phyloP scores from a whole-genome alignment of 2,797 vertebrate species.

The Argentina silus region DNA sequence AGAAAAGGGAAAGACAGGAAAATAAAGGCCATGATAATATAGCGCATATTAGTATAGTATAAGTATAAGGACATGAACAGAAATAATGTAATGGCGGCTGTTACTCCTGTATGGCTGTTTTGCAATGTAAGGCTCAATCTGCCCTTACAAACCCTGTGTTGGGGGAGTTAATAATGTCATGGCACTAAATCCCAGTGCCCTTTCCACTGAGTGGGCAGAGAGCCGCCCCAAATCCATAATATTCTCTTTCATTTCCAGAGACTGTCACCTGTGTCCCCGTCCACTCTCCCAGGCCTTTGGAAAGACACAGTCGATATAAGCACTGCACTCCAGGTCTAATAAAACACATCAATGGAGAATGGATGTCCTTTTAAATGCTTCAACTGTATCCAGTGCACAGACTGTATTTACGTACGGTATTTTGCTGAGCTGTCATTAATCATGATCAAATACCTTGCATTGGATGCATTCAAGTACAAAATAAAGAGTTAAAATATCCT shows the following conservation, averaged over 20 bases:
- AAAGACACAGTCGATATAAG: conserved; percentile 25
- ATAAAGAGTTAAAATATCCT: not conserved
- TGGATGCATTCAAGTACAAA: not conserved
- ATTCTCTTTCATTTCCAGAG: conserved; percentile 46
- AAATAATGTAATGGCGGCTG: not conserved
- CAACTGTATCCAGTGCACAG: not conserved
- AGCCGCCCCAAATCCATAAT: conserved; percentile 37
- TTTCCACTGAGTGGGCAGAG: conserved; percentile 44
- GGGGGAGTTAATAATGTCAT: conserved; percentile 57
- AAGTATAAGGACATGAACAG: not conserved
- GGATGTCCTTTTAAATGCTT: conserved; percentile 39
- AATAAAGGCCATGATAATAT: not conserved
- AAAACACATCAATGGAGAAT: conserved; percentile 38
- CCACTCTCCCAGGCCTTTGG: conserved; percentile 20
- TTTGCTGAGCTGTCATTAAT: not conserved
- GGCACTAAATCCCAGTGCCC: conserved; percentile 52
- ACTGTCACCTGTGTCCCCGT: conserved; percentile 45
- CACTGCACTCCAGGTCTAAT: conserved; percentile 35
- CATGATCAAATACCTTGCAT: not conserved
- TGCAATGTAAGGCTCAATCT: conserved; percentile 9
- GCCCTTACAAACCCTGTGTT: conserved; percentile 37
- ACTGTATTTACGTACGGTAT: not conserved
- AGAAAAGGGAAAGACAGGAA: conserved; percentile 3
- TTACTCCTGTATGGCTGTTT: conserved; percentile 5
- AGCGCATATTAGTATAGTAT: not conserved